phyloP scores from a whole-genome alignment of 1,140 invertebrate species.

The Lepidotrigona ventralis region DNA sequence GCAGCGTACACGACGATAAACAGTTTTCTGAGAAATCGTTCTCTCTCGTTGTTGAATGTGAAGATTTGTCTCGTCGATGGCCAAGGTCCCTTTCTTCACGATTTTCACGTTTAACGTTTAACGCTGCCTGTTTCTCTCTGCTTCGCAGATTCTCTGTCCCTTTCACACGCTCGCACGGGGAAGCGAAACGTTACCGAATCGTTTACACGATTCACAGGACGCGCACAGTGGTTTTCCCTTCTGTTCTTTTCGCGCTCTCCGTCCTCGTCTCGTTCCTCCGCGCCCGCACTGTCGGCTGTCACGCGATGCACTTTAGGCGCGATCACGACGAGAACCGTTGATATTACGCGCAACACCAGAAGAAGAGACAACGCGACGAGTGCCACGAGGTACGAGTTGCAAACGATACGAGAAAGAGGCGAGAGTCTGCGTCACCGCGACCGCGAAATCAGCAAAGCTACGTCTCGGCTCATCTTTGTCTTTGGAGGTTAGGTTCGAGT shows the following conservation, averaged over 20 bases:
- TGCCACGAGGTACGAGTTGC: neutral
- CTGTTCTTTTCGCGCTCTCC: slow-evolving; percentile 7
- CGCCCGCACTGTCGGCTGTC: slow-evolving; percentile 4
- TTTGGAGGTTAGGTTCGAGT: slow-evolving; percentile 67
- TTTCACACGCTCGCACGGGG: neutral
- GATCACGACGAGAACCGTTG: slow-evolving; percentile 11
- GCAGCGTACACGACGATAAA: neutral
- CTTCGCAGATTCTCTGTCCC: neutral
- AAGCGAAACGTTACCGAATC: neutral
- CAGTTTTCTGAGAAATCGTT: slow-evolving; percentile 24
- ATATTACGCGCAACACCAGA: neutral
- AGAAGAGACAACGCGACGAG: neutral
- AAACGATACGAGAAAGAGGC: slow-evolving; percentile 17
- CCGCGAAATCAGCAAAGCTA: slow-evolving; percentile 28
- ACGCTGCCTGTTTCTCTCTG: neutral
- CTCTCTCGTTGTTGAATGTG: neutral
- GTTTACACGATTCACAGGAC: no score
- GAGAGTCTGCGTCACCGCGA: slow-evolving; percentile 18
- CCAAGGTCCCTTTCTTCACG: neutral
- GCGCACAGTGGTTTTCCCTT: slow-evolving; percentile 19
- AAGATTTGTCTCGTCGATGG: slow-evolving; percentile 22
- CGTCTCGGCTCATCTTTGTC: slow-evolving; percentile 54
- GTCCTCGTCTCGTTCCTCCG: slow-evolving; percentile 3
- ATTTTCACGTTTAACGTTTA: no score
- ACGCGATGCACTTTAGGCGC: slow-evolving; percentile 39